Evolutionary conservation across 2,888 invertebrate genomes (phyloP).

Genomic region (Teinopalpus imperialis): DNA sequence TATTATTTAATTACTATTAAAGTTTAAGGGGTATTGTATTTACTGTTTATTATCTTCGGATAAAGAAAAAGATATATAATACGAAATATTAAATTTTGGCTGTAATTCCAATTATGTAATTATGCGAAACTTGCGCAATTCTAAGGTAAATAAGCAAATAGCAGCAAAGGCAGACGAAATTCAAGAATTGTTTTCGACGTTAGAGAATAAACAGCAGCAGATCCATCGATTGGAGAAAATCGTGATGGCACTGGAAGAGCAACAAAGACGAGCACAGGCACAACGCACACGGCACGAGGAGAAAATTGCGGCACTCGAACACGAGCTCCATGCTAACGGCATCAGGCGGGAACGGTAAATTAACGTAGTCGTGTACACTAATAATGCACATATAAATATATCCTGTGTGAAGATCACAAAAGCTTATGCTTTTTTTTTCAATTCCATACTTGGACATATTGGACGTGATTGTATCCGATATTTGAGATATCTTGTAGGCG

Average conservation of each 20-base stretch:
- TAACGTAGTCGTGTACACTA: too few species aligned
- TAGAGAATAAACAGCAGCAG: constrained; percentile 80
- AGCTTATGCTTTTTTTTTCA: too few species aligned
- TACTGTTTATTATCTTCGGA: too few species aligned
- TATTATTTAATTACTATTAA: constrained; percentile 21
- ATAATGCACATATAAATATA: too few species aligned
- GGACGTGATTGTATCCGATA: too few species aligned
- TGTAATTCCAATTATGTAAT: too few species aligned
- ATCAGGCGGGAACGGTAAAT: constrained; percentile 53
- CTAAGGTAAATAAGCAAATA: constrained; percentile 76
- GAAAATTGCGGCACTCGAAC: constrained; percentile 80
- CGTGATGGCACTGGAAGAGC: constrained; percentile 79
- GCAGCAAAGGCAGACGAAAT: constrained; percentile 77
- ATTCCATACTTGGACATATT: too few species aligned
- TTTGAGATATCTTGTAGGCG: too few species aligned
- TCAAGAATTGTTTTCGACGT: constrained; percentile 70
- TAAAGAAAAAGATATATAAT: neutral
- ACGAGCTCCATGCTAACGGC: constrained; percentile 69
- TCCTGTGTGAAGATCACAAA: too few species aligned
- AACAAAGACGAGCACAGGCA: constrained; percentile 80
- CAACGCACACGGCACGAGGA: constrained; percentile 82
- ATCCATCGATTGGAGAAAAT: constrained; percentile 79
- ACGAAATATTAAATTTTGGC: neutral
- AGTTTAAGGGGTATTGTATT: too few species aligned
- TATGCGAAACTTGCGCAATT: too few species aligned